phyloP scores from a whole-genome alignment of 2,113 vertebrate genomes.

The Bos taurus region DNA sequence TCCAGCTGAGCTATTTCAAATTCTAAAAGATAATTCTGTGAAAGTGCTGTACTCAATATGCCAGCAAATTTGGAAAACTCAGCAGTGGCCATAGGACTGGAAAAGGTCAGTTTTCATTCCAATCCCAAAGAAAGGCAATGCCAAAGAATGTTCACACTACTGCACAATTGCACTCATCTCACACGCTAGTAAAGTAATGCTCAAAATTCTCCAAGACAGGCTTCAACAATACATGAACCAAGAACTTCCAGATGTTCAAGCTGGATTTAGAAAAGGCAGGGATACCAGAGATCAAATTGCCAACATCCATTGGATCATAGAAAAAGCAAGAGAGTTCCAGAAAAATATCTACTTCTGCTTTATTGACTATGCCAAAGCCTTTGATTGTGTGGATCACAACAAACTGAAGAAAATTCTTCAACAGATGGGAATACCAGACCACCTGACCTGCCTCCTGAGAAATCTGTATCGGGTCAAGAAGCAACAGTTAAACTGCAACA shows the following conservation, averaged over 20 bases:
- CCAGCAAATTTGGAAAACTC: not conserved
- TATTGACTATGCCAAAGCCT: not conserved
- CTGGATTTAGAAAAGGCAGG: not conserved
- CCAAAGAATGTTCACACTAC: not conserved
- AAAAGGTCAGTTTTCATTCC: not conserved
- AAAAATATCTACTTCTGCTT: not conserved
- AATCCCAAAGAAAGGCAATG: not conserved
- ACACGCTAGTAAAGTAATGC: not conserved
- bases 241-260: not conserved
- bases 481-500: not conserved
- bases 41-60: not conserved
- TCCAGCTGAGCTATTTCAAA: not conserved
- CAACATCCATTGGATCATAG: not conserved
- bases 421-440: not conserved
- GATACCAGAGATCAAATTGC: not conserved
- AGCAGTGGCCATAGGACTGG: not conserved
- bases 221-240: not conserved
- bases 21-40: not conserved
- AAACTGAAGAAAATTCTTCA: not conserved
- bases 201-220: not conserved
- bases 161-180: not conserved
- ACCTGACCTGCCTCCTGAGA: not conserved
- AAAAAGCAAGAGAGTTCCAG: not conserved
- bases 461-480: not conserved
- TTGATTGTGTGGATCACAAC: not conserved